These are phyloP conservation scores for Drosophila sp. DNA, from an alignment of 1,140 invertebrate genomes.

Conservation along the genomic window DNA sequence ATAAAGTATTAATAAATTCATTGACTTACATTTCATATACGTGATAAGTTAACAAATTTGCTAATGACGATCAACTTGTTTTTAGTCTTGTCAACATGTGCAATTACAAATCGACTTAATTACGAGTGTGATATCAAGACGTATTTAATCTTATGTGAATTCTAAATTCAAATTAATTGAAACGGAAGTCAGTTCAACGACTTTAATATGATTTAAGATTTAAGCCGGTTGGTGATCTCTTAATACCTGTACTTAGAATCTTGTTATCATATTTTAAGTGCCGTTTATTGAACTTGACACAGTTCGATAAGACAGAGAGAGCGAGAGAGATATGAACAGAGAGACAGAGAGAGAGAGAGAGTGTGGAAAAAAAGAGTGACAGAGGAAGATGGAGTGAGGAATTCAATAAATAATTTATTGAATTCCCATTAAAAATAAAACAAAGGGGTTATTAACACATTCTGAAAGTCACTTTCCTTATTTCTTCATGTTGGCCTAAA, in stretches of 20 bases:
- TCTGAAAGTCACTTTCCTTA: neutral
- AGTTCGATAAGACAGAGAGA: slow-evolving; percentile 3
- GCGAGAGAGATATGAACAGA: too few relatives aligned
- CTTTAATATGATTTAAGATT: slow-evolving; percentile 4
- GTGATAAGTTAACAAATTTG: slow-evolving; percentile 12
- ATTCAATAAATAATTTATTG: neutral
- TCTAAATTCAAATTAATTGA: slow-evolving; percentile 23
- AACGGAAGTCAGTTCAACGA: slow-evolving; percentile 44
- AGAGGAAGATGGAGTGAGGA: too few relatives aligned
- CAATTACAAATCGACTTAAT: slow-evolving; percentile 21
- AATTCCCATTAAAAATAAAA: neutral
- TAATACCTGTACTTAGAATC: slow-evolving; percentile 12
- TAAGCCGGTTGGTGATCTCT: slow-evolving; percentile 23
- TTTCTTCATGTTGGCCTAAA: neutral
- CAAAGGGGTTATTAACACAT: slow-evolving; percentile 11
- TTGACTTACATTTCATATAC: neutral
- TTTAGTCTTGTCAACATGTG: neutral
- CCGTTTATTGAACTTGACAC: slow-evolving; percentile 27
- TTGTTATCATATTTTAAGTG: slow-evolving; percentile 17
- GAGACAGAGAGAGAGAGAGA: too few relatives aligned
- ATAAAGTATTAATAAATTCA: neutral
- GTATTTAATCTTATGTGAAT: neutral
- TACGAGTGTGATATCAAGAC: neutral
- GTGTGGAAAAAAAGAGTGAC: too few relatives aligned
- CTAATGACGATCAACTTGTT: too few relatives aligned